phyloP scores from a whole-genome alignment of 2,113 vertebrate genomes.

The Cyanoramphus novaezelandiae region DNA sequence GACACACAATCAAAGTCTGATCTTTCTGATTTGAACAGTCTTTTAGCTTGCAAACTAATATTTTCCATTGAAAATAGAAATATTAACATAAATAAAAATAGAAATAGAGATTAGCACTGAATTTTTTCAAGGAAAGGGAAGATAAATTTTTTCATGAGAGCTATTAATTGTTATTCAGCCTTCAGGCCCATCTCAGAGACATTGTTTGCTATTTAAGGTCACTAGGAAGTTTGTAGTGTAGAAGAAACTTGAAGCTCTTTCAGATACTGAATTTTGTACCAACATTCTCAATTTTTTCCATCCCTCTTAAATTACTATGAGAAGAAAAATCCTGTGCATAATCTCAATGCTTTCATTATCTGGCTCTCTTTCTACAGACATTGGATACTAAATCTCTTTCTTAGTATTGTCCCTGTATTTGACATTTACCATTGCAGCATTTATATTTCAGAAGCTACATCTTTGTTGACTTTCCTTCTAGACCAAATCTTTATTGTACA shows the following conservation, averaged over 20 bases:
- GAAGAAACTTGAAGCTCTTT: neutral
- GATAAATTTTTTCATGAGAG: neutral
- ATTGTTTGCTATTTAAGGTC: neutral
- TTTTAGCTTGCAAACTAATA: neutral
- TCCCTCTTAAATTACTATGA: neutral
- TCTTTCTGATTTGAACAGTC: neutral
- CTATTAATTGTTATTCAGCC: neutral
- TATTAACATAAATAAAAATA: neutral
- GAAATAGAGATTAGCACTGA: neutral
- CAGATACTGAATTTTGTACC: neutral
- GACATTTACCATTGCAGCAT: conserved; percentile 33
- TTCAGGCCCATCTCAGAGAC: neutral
- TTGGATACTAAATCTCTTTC: conserved; percentile 41
- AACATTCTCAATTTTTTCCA: neutral
- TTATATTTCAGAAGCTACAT: conserved; percentile 43
- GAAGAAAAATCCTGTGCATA: neutral
- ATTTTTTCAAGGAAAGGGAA: neutral
- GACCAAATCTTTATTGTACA: conserved; percentile 65
- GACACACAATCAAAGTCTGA: neutral
- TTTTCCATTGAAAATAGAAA: neutral
- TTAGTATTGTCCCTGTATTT: conserved; percentile 9
- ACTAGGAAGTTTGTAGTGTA: neutral
- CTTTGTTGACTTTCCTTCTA: conserved; percentile 59
- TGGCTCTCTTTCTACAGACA: neutral
- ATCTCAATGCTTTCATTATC: conserved; percentile 8